phyloP scores from a whole-genome alignment of 1,140 invertebrate species.

The Pseudomyrmex pallidus region DNA sequence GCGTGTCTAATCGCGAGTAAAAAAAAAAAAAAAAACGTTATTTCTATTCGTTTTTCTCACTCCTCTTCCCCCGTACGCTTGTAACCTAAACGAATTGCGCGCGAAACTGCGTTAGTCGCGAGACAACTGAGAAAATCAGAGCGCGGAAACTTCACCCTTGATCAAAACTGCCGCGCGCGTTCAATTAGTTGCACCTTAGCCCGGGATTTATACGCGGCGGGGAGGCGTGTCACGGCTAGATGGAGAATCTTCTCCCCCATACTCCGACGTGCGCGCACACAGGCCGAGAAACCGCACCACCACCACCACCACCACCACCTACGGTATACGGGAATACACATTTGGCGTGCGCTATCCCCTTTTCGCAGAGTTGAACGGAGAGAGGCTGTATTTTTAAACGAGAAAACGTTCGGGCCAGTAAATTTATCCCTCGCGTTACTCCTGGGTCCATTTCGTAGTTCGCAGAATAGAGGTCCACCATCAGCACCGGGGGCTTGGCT shows the following conservation, averaged over 20 bases:
- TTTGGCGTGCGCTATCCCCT: constrained; percentile 29
- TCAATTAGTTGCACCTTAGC: constrained; percentile 66
- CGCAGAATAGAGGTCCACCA: constrained; percentile 62
- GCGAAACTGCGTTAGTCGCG: background rate
- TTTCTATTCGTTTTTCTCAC: background rate
- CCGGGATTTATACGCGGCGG: constrained; percentile 63
- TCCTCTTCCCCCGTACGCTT: background rate
- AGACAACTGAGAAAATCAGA: constrained; percentile 11
- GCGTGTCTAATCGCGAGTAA: background rate
- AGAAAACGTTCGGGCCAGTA: constrained; percentile 71
- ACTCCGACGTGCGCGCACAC: background rate
- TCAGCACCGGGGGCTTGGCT: constrained; percentile 35
- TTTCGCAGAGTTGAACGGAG: constrained; percentile 39
- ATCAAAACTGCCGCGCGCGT: constrained; percentile 41
- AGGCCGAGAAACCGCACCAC: background rate
- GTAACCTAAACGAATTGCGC: constrained; percentile 18
- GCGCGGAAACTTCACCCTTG: constrained; percentile 28
- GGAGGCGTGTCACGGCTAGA: constrained; percentile 53
- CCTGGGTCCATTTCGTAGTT: constrained; percentile 79
- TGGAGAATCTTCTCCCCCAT: constrained; percentile 43
- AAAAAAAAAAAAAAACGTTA: background rate
- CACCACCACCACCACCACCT: background rate
- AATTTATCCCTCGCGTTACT: constrained; percentile 80
- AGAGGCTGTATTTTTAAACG: constrained; percentile 63
- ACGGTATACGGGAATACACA: constrained; percentile 15